Base-by-base conservation (phyloP, 2,113 vertebrate species). In the Grallaria varia region DNA sequence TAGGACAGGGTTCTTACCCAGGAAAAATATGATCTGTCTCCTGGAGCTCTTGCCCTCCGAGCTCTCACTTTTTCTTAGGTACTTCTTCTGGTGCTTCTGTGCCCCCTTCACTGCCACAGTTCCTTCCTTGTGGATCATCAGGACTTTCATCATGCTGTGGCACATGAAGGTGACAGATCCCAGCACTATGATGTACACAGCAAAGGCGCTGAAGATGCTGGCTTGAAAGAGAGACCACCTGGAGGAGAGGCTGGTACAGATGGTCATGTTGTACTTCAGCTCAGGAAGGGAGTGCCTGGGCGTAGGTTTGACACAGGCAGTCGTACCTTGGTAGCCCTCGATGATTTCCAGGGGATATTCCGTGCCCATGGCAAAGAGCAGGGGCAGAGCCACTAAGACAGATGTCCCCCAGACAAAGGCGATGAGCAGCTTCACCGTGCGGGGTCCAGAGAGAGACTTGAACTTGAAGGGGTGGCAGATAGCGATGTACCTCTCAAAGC, bases 401-500 rank as follows among this genome's bases (percentile, higher is more conserved):
- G 99, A 99, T 2, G 98, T 98, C 80, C 98, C 74, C 99, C 99
- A 99, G 39, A 98, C 99, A 2, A 98, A 98, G 66, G 98, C 53
- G 1, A 99, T 99, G 64, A 99, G 98, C 68, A 99, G 96, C 90
- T 96, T 98, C 12, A 98, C 97, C 1, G 97, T 98, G 10, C 98
- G 96, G 37, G 97, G 97, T 2, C 98, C 97, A 0, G 98, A 98
- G 30, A 99, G 4, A 0, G 97, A 95, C 95, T 99, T 99, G 89
- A 98, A 99, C 58, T 95, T 98, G 91, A 99, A 99, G 2, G 99
- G 99, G 94, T 99, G 98, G 90, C 99, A 99, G 95, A 99, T 99
- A 35, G 99, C 99, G 5, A 99, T 47, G 6, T 99, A 99, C 80
- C 99, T 98, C 97, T 99, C 99, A 4, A 99, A 99, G 95, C 99